A percentile compares a stretch with the other conserved stretches of the same genome.
Conservation (phyloP, 2,113 vertebrate species). For the Oryzias celebensis region DNA sequence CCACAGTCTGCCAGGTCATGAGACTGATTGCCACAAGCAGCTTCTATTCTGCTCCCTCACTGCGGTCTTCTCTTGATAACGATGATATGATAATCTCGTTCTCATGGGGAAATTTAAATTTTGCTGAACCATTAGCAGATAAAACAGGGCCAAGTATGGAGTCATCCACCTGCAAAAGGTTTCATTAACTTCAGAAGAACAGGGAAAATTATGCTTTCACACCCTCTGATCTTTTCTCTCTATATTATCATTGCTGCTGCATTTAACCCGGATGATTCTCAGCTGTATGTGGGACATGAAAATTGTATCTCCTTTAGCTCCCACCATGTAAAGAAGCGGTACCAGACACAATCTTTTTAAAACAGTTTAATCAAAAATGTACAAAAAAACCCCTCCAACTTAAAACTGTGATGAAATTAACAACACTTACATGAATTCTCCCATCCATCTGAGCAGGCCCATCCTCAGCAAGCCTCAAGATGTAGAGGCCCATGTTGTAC, state of each 20-base stretch:
- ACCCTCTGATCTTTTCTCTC: not conserved
- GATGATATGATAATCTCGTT: constrained; percentile 32
- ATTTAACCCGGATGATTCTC: not conserved
- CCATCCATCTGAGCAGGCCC: constrained; percentile 90
- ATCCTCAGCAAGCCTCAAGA: constrained; percentile 93
- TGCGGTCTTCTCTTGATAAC: constrained; percentile 16
- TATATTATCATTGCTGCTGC: not conserved
- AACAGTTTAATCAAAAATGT: not conserved
- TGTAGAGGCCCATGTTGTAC: constrained; percentile 98
- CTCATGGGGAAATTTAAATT: constrained; percentile 13
- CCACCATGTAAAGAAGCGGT: not conserved
- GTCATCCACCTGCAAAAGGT: constrained; percentile 6
- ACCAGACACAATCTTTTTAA: not conserved
- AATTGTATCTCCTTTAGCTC: not conserved
- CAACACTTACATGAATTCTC: constrained; percentile 87
- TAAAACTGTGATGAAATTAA: not conserved
- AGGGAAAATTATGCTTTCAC: not conserved
- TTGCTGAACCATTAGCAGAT: constrained; percentile 4
- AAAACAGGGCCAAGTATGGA: not conserved
- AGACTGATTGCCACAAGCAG: constrained; percentile 34
- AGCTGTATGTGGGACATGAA: not conserved
- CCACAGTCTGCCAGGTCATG: constrained; percentile 33
- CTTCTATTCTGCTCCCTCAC: constrained; percentile 7
- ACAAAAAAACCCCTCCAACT: not conserved
- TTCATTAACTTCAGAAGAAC: not conserved